A percentile compares a stretch with the other conserved stretches of the same genome.
phyloP scores from a whole-genome alignment of 2,113 vertebrate species.

The Nycticorax nycticorax region DNA sequence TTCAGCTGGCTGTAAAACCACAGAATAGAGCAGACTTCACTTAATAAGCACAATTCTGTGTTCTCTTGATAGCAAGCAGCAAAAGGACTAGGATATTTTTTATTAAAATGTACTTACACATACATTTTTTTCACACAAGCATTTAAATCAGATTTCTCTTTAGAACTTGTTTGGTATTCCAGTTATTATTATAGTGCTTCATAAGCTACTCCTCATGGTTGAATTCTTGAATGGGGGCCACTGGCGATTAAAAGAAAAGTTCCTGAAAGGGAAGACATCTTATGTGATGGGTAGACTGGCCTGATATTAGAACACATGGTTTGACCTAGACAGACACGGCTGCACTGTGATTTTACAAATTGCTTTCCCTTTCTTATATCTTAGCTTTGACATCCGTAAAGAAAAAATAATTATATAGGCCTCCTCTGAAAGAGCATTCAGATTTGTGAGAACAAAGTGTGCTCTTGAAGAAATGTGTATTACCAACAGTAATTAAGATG shows the following conservation, averaged over 20 bases:
- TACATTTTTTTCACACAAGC: neutral
- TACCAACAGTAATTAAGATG: neutral
- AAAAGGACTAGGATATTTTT: neutral
- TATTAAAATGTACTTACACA: neutral
- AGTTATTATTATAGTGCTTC: neutral
- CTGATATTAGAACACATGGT: neutral
- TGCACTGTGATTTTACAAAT: neutral
- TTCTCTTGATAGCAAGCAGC: neutral
- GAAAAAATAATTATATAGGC: neutral
- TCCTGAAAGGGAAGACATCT: neutral
- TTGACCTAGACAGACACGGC: neutral
- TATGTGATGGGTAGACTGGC: neutral
- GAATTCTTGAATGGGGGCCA: neutral
- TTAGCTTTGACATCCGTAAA: neutral
- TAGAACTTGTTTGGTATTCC: neutral
- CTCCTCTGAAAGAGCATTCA: neutral
- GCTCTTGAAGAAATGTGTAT: neutral
- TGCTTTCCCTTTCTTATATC: neutral
- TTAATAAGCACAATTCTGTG: neutral
- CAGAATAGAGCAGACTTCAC: neutral
- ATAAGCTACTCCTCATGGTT: neutral
- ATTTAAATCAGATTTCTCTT: neutral
- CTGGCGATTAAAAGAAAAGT: neutral
- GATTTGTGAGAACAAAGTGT: neutral
- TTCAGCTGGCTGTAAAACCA: neutral